Evolutionary conservation across 2,113 vertebrate genomes (phyloP).

Genomic region (Chionodraco myersi): DNA sequence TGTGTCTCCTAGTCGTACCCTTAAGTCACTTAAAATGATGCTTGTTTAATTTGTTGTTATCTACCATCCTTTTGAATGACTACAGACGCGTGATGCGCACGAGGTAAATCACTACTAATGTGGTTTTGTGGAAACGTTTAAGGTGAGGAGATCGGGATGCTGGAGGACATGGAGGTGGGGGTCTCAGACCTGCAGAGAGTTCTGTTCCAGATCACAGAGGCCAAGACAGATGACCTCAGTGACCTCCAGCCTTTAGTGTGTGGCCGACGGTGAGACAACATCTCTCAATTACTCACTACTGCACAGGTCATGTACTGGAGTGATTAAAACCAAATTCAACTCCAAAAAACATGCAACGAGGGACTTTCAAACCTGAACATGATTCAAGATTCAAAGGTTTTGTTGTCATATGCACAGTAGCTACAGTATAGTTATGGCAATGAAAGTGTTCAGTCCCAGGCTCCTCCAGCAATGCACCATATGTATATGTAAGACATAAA

Average conservation of each 20-base stretch:
- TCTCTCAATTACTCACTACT: neutral
- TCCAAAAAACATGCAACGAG: neutral
- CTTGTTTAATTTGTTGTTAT: too few relatives aligned
- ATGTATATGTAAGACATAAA: too few relatives aligned
- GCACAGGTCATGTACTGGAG: too few relatives aligned
- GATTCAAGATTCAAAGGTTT: too few relatives aligned
- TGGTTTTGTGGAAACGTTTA: slow-evolving; percentile 20
- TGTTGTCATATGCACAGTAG: too few relatives aligned
- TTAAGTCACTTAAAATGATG: too few relatives aligned
- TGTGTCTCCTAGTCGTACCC: neutral
- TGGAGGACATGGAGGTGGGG: slow-evolving; percentile 97
- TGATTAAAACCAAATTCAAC: neutral
- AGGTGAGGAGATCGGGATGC: slow-evolving; percentile 99
- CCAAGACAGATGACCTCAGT: slow-evolving; percentile 85
- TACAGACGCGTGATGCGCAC: neutral
- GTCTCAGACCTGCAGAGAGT: slow-evolving; percentile 95
- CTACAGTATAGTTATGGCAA: too few relatives aligned
- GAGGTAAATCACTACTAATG: neutral
- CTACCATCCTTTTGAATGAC: too few relatives aligned
- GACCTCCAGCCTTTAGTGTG: slow-evolving; percentile 92
- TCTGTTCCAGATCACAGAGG: slow-evolving; percentile 93
- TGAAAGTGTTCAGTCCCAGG: too few relatives aligned
- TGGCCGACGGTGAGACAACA: slow-evolving; percentile 90
- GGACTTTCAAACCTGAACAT: neutral
- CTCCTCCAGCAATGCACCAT: too few relatives aligned